Evolutionary conservation across 2,113 vertebrate species (phyloP), one percentile per base, ranked within the genome.

Genomic region (Apeltes quadracus): DNA sequence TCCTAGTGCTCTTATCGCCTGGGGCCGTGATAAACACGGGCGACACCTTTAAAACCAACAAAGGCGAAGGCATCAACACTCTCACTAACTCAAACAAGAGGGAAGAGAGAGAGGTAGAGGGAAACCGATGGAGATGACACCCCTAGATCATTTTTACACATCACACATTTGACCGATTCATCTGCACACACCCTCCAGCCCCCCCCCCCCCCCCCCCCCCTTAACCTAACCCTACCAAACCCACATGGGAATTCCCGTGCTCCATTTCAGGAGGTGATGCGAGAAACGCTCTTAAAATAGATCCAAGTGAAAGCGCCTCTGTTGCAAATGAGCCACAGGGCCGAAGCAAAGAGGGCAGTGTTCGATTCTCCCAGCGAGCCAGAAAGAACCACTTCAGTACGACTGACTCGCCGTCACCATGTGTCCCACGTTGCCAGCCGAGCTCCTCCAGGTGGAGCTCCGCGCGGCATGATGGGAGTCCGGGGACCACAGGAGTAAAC

Each of bases 391-490:
- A 4, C 12, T 5, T 22, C 12, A 59, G 25, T 53, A 57, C 39
- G 22, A 72, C 39, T 16, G 13, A 14, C 63, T 39, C 2, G 7
- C 36, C 46, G 16, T 66, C 85, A 64, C 79, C 63, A 29, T 38
- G 46, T 79, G 86, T 90, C 85, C 81, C 88, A 87, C 55, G 48
- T 53, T 71, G 64, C 69, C 65, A 13, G 55, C 2, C 2, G 41
- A 51, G 63, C 46, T 63, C 32, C 46, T 76, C 9, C 4, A 64
- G 76, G 70, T 29, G 76, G 69, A 16, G n/a, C 43, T 56, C 72
- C 23, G 41, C 22, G 5, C 55, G 74, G 41, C 34, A 0, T 22
- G 74, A 18, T 23, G 16, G 32, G 70, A 61, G 69, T 43, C 81
- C 27, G 57, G 54, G 70, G 4, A 55, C 23, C 38, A 59, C 72